Conservation (phyloP, 2,888 invertebrate species). For the Drosophila phalerata region DNA sequence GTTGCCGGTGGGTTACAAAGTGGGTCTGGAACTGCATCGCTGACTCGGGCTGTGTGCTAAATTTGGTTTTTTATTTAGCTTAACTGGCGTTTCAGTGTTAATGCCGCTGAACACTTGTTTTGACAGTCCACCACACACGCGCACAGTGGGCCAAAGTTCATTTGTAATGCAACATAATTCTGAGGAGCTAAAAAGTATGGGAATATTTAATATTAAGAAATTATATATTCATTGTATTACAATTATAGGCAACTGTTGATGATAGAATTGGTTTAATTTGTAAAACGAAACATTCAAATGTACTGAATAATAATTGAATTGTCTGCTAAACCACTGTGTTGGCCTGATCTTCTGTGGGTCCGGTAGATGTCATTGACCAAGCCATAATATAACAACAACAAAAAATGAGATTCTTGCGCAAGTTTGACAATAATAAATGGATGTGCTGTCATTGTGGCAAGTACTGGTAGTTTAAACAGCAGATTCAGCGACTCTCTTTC, state of each 20-base stretch:
- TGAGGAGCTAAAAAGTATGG: no score
- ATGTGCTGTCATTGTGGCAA: slow-evolving; percentile 52
- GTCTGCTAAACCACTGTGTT: slow-evolving; percentile 27
- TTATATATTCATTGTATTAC: no score
- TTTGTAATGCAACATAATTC: neutral
- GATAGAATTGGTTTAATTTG: no score
- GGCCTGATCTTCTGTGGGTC: neutral
- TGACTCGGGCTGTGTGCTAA: slow-evolving; percentile 56
- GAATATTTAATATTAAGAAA: no score
- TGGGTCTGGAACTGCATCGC: slow-evolving; percentile 56
- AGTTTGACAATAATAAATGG: slow-evolving; percentile 73
- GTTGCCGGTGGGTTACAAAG: slow-evolving; percentile 31
- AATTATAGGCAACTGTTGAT: no score
- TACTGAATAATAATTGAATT: neutral
- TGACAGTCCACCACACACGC: slow-evolving; percentile 47
- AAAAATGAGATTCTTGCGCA: slow-evolving; percentile 60
- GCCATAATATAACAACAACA: slow-evolving; percentile 33
- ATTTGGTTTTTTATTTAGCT: slow-evolving; percentile 52
- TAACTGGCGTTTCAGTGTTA: slow-evolving; percentile 66
- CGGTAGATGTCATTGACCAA: slow-evolving; percentile 43
- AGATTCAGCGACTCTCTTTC: slow-evolving; percentile 11
- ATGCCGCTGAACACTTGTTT: slow-evolving; percentile 63
- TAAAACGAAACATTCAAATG: no score
- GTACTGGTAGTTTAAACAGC: slow-evolving; percentile 16
- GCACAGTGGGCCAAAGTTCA: slow-evolving; percentile 47